phyloP scores from a whole-genome alignment of 1,140 invertebrate genomes.

The Drosophila sp. region DNA sequence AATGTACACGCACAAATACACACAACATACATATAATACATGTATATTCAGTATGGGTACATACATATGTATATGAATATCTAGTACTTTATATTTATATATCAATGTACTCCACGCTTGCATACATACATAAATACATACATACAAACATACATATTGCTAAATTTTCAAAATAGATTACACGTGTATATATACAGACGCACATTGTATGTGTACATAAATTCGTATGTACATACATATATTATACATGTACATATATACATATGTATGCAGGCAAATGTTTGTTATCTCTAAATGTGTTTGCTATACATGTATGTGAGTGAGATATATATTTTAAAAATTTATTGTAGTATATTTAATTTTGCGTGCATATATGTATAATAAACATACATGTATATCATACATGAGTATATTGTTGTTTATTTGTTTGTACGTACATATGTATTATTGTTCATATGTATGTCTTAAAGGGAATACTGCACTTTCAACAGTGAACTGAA shows the following conservation, averaged over 20 bases:
- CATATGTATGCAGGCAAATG: not conserved
- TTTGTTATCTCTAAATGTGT: constrained; percentile 29
- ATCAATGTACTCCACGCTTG: constrained; percentile 25
- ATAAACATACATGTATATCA: not conserved
- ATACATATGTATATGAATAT: constrained; percentile 34
- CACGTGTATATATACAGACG: constrained; percentile 6
- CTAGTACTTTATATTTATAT: constrained; percentile 22
- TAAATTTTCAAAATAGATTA: constrained; percentile 19
- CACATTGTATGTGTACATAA: constrained; percentile 4
- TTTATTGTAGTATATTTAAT: constrained; percentile 6
- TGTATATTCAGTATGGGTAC: constrained; percentile 16
- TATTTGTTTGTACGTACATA: constrained; percentile 20
- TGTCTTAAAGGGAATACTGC: constrained; percentile 50
- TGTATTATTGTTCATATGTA: constrained; percentile 10
- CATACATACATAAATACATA: constrained; percentile 21
- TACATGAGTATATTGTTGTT: constrained; percentile 10
- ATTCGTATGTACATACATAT: not conserved
- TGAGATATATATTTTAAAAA: constrained; percentile 9
- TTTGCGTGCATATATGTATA: no score
- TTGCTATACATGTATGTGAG: not conserved
- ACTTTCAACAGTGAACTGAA: constrained; percentile 65
- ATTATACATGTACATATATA: constrained; percentile 4
- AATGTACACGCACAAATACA: constrained; percentile 20
- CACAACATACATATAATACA: constrained; percentile 24
- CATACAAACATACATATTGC: constrained; percentile 23